Conservation (phyloP, 2,888 invertebrate genomes). For the Gandaritis pyraliata region DNA sequence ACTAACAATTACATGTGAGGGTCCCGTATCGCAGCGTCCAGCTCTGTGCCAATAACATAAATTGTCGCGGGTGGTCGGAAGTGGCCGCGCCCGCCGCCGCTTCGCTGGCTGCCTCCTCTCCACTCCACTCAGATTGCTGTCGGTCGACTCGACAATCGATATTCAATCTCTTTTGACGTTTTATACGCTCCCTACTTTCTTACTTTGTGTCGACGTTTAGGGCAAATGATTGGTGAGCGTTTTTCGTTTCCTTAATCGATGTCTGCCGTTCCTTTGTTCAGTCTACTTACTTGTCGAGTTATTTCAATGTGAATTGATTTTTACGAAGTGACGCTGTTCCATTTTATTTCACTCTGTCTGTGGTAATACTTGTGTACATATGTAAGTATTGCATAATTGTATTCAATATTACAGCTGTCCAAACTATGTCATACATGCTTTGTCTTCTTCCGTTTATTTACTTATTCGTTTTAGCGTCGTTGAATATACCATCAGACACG, state of each 20-base stretch:
- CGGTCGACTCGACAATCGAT: constrained; percentile 81
- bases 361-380: constrained; percentile 24
- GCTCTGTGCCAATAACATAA: constrained; percentile 80
- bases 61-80: constrained; percentile 79
- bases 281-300: constrained; percentile 33
- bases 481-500: constrained; percentile 28
- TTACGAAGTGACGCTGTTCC: constrained; percentile 22
- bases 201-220: constrained; percentile 78
- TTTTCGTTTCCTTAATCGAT: constrained; percentile 61
- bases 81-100: constrained; percentile 50
- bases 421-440: constrained; percentile 27
- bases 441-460: constrained; percentile 31
- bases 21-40: constrained; percentile 75
- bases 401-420: constrained; percentile 36
- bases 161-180: constrained; percentile 83
- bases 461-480: constrained; percentile 20
- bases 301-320: constrained; percentile 29
- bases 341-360: constrained; percentile 23
- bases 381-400: constrained; percentile 29
- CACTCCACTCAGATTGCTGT: constrained; percentile 67
- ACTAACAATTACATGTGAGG: constrained; percentile 82
- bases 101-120: constrained; percentile 38
- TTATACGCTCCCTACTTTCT: constrained; percentile 77
- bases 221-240: constrained; percentile 66
- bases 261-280: constrained; percentile 56